Evolutionary conservation across 2,113 vertebrate species (phyloP).

Genomic region (Phoxinus phoxinus): DNA sequence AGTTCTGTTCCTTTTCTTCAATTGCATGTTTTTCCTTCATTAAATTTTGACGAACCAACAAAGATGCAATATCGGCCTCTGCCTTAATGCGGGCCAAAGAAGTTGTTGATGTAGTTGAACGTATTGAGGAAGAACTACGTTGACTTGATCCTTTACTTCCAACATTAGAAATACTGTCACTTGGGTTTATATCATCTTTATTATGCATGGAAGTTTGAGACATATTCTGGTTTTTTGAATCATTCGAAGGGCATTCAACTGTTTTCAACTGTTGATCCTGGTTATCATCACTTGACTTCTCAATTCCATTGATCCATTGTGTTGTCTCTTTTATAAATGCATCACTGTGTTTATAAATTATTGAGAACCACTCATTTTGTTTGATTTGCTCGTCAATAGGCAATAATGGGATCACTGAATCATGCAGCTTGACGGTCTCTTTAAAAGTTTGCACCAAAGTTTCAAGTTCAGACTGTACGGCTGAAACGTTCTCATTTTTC

Average conservation of each 20-base stretch:
- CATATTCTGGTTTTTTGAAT: not conserved
- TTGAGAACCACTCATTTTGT: constrained; percentile 3
- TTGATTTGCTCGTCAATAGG: not conserved
- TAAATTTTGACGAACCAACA: constrained; percentile 10
- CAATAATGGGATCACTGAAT: not conserved
- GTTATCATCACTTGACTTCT: not conserved
- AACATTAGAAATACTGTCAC: not conserved
- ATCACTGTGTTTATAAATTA: not conserved
- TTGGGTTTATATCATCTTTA: not conserved
- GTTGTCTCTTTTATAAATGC: not conserved
- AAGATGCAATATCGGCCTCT: constrained; percentile 2
- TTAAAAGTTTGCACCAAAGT: no score
- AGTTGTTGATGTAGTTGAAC: not conserved
- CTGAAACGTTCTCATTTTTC: no score
- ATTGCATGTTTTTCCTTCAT: constrained; percentile 15
- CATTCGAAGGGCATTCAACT: not conserved
- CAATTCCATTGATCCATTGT: not conserved
- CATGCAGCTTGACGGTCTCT: no score
- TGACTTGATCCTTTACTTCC: not conserved
- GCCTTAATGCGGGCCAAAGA: not conserved
- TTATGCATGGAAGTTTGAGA: not conserved
- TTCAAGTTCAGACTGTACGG: no score
- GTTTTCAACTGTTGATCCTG: not conserved
- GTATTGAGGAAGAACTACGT: not conserved
- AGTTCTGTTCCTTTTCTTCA: constrained; percentile 1